These are phyloP conservation scores for Panagrolaimus sp. DNA, from an alignment of 1,140 invertebrate genomes.

Conservation along the genomic window DNA sequence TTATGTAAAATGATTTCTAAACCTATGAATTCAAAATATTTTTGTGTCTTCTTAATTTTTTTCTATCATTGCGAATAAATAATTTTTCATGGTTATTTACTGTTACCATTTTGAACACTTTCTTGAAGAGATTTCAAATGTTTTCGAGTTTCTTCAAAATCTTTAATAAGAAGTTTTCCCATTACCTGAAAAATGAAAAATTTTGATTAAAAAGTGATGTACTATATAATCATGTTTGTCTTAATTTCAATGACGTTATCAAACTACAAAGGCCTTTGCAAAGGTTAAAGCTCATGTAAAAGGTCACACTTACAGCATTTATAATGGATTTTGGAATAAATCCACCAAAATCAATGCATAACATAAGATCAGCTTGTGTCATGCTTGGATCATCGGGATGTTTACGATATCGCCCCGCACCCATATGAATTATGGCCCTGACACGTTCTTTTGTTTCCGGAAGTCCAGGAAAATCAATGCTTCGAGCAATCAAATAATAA, in stretches of 20 bases:
- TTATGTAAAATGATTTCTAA: too few species aligned
- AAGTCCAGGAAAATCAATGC: neutral
- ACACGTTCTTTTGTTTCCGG: neutral
- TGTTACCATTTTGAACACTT: neutral
- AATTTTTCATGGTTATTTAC: neutral
- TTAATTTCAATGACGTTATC: too few species aligned
- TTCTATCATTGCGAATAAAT: neutral
- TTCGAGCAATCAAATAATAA: constrained; percentile 4
- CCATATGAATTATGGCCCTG: constrained; percentile 8
- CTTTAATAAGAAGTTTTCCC: constrained; percentile 9
- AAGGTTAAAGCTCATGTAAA: too few species aligned
- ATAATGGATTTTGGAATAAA: constrained; percentile 3
- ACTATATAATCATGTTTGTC: too few species aligned
- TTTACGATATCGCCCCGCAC: neutral
- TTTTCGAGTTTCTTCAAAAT: constrained; percentile 16
- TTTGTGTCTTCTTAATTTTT: too few species aligned
- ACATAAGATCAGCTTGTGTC: neutral
- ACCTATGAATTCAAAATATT: too few species aligned
- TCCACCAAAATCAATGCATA: constrained; percentile 7
- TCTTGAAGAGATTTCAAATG: constrained; percentile 1
- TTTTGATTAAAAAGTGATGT: too few species aligned
- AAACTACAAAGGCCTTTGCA: too few species aligned
- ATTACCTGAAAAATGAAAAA: neutral
- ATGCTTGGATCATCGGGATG: constrained; percentile 1
- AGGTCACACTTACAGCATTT: neutral